These are phyloP conservation scores for Brachynemurus nebulosus DNA, from an alignment of 2,888 invertebrate genomes.

Conservation along the genomic window DNA sequence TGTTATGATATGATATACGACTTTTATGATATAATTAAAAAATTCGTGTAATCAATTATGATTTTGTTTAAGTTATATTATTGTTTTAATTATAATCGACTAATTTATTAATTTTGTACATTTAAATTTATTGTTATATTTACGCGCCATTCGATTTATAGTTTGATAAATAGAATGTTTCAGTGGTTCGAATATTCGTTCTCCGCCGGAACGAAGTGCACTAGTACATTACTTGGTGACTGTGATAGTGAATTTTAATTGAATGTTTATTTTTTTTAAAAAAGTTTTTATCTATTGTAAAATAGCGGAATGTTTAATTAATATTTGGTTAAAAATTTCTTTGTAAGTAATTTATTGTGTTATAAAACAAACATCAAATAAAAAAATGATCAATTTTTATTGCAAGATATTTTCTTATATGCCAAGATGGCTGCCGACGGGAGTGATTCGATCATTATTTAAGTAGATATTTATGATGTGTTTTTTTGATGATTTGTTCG, in stretches of 20 bases:
- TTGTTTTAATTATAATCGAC: no score
- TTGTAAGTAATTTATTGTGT: not conserved
- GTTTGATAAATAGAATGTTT: conserved; percentile 18
- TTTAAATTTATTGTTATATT: not conserved
- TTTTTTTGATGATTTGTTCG: not conserved
- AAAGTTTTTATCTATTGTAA: no score
- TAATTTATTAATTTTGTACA: no score
- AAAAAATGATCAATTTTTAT: no score
- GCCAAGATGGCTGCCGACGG: conserved; percentile 35
- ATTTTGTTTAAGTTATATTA: not conserved
- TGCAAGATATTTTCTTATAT: not conserved
- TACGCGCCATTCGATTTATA: conserved; percentile 2
- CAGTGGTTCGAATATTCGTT: conserved; percentile 16
- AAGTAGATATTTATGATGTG: not conserved
- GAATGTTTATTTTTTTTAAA: conserved; percentile 3
- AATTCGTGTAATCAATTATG: not conserved
- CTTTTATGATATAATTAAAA: not conserved
- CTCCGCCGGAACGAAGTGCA: conserved; percentile 23
- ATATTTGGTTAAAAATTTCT: not conserved
- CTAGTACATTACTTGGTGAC: conserved; percentile 25
- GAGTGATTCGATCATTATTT: conserved; percentile 7
- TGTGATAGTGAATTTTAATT: not conserved
- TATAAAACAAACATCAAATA: no score
- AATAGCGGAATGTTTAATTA: not conserved
- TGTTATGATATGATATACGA: conserved; percentile 30